phyloP scores from a whole-genome alignment of 1,140 invertebrate genomes.

The Drosophila auraria region DNA sequence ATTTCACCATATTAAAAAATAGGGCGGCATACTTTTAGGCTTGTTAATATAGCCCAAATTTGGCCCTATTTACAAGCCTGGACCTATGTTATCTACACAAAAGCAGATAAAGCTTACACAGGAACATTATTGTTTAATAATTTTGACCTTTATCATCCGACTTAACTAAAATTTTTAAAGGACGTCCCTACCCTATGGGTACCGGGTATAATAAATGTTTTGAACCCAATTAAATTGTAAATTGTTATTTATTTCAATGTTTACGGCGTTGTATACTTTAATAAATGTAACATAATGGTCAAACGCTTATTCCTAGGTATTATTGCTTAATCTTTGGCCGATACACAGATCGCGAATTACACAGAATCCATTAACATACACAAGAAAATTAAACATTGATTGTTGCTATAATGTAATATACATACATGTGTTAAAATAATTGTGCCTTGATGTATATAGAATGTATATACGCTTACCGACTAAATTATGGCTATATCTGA shows the following conservation, averaged over 20 bases:
- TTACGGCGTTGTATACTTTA: background rate
- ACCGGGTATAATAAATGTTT: slow-evolving; percentile 39
- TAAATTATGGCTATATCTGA: slow-evolving; percentile 57
- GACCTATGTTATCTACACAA: no score
- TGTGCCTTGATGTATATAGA: slow-evolving; percentile 22
- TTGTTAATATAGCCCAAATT: no score
- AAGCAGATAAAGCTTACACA: no score
- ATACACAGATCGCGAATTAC: slow-evolving; percentile 76
- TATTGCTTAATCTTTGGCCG: slow-evolving; percentile 82
- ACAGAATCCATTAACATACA: slow-evolving; percentile 51
- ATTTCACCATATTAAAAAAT: no score
- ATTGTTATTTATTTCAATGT: background rate
- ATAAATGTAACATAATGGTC: slow-evolving; percentile 8
- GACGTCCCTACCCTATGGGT: no score
- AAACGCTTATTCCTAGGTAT: slow-evolving; percentile 67
- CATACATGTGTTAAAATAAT: slow-evolving; percentile 15
- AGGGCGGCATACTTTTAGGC: no score
- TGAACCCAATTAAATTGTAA: slow-evolving; percentile 23
- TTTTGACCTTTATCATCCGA: no score
- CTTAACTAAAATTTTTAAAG: no score
- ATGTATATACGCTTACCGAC: slow-evolving; percentile 14
- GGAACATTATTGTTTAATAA: no score
- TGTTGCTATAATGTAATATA: slow-evolving; percentile 37
- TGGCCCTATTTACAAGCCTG: no score
- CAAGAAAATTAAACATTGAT: slow-evolving; percentile 46